Conservation (phyloP, 2,113 vertebrate genomes). For the Zootoca vivipara region DNA sequence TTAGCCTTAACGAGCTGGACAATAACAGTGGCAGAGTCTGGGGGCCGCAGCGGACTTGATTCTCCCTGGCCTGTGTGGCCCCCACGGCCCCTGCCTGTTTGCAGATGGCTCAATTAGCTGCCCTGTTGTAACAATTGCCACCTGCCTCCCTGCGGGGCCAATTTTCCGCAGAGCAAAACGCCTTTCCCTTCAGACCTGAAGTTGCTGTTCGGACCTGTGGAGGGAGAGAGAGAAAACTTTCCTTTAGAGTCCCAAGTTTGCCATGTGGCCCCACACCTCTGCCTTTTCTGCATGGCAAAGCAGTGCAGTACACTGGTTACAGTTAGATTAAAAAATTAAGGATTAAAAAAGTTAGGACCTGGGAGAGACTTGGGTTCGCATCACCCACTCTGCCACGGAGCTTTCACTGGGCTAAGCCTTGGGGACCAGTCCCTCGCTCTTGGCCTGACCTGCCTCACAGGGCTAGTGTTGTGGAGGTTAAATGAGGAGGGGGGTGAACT, state of each 20-base stretch:
- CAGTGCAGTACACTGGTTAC: no score
- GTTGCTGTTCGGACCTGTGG: not conserved
- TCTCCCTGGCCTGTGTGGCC: not conserved
- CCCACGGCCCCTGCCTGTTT: not conserved
- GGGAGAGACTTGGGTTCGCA: not conserved
- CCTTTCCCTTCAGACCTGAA: not conserved
- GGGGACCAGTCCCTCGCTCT: no score
- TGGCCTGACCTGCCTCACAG: no score
- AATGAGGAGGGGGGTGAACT: no score
- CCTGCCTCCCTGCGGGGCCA: not conserved
- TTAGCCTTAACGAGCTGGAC: not conserved
- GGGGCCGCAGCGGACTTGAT: not conserved
- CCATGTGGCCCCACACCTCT: no score
- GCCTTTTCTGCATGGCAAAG: not conserved
- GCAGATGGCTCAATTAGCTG: slow-evolving; percentile 5
- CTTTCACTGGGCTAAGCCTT: no score
- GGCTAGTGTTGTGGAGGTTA: no score
- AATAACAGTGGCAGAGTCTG: not conserved
- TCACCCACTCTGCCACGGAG: no score
- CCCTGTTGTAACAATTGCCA: not conserved
- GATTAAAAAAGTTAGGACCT: no score
- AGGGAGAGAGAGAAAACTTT: not conserved
- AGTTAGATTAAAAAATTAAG: no score
- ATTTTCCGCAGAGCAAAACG: not conserved
- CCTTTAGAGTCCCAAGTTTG: not conserved